Evolutionary conservation across 2,888 invertebrate genomes (phyloP).

Genomic region (Petrolisthes manimaculis): DNA sequence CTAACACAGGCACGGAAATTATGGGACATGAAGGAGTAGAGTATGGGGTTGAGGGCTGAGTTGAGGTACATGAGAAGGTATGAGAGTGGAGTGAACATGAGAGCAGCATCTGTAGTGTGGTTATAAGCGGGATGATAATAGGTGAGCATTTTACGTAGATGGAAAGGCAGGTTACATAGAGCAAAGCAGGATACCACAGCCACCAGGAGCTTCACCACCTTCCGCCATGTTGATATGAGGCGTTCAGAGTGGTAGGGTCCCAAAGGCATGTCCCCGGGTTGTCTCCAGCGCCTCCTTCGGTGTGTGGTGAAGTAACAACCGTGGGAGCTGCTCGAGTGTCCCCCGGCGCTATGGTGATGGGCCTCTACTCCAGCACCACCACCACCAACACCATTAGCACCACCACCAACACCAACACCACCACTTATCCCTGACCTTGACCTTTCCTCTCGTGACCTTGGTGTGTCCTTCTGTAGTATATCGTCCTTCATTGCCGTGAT

Average conservation of each 20-base stretch:
- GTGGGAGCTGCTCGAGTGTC: conserved; percentile 31
- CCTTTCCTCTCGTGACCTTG: conserved; percentile 22
- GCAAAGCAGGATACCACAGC: conserved; percentile 90
- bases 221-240: conserved; percentile 80
- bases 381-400: too few species aligned
- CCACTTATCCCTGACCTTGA: background rate
- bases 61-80: conserved; percentile 90
- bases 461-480: conserved; percentile 34
- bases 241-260: conserved; percentile 57
- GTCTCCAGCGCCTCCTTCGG: conserved; percentile 21
- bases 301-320: conserved; percentile 28
- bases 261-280: conserved; percentile 23
- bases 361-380: too few species aligned
- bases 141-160: conserved; percentile 88
- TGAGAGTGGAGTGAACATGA: conserved; percentile 86
- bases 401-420: background rate
- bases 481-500: conserved; percentile 41
- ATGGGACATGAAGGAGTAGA: conserved; percentile 88
- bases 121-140: conserved; percentile 82
- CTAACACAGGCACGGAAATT: conserved; percentile 88
- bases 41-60: conserved; percentile 89
- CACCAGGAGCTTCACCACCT: conserved; percentile 90
- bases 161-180: conserved; percentile 89
- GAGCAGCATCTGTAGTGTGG: conserved; percentile 81
- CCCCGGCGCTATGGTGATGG: conserved; percentile 20